A percentile compares a stretch with the other conserved stretches of the same genome.
These are phyloP conservation scores for Gorsachius magnificus DNA, from an alignment of 2,797 vertebrate species.

Conservation along the genomic window DNA sequence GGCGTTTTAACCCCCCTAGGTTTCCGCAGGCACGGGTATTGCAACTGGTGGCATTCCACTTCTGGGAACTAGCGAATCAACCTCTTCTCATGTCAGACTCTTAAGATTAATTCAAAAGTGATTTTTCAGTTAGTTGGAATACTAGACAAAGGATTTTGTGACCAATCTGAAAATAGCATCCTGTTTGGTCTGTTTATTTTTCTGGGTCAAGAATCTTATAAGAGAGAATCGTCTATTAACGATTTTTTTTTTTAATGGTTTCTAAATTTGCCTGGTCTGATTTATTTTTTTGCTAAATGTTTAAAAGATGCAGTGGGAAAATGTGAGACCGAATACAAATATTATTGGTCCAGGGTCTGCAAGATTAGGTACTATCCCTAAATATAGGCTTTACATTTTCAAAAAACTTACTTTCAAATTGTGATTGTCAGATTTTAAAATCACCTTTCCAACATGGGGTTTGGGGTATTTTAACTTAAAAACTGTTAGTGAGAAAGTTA, in stretches of 20 bases:
- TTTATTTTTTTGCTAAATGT: slow-evolving; percentile 2
- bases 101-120: slow-evolving; percentile 37
- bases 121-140: slow-evolving; percentile 26
- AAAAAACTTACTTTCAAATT: neutral
- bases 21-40: neutral
- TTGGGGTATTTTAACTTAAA: neutral
- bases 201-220: slow-evolving; percentile 27
- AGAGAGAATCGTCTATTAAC: slow-evolving; percentile 4
- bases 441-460: neutral
- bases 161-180: slow-evolving; percentile 58
- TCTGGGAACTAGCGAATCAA: slow-evolving; percentile 41
- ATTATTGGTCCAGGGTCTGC: neutral
- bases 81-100: slow-evolving; percentile 54
- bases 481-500: neutral
- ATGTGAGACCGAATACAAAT: neutral
- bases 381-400: neutral
- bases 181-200: slow-evolving; percentile 52
- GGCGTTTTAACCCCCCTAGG: neutral
- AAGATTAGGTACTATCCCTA: neutral
- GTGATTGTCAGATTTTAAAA: neutral
- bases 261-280: slow-evolving; percentile 19
- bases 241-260: neutral
- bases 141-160: neutral
- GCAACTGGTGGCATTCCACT: neutral
- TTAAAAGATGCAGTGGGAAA: slow-evolving; percentile 46